Percentiles rank a stretch among this genome's conserved stretches.
These are phyloP conservation scores for Esox niger DNA, from an alignment of 2,113 vertebrate genomes.

Conservation along the genomic window DNA sequence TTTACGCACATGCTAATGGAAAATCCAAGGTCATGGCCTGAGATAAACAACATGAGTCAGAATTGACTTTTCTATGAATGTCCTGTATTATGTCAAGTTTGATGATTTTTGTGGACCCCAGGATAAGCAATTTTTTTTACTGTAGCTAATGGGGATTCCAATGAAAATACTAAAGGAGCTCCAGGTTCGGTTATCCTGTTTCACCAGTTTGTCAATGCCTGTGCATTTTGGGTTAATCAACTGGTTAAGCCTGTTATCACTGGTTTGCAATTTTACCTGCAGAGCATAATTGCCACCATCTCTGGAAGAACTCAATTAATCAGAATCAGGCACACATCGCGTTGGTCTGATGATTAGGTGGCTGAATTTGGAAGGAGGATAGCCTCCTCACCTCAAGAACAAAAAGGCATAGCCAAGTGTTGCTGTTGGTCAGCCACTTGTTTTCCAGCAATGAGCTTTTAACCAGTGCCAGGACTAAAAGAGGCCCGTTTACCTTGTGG, in stretches of 20 bases:
- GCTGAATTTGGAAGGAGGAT: slow-evolving; percentile 8
- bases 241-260: neutral
- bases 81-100: no score
- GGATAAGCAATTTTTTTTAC: no score
- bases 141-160: no score
- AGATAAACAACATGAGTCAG: no score
- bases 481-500: slow-evolving; percentile 37
- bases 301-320: slow-evolving; percentile 18
- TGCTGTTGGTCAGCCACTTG: neutral
- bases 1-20: no score
- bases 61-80: no score
- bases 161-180: neutral
- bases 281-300: neutral
- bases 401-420: neutral
- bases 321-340: slow-evolving; percentile 12
- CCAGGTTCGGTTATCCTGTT: neutral
- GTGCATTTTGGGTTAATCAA: slow-evolving; percentile 9
- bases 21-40: no score
- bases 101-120: no score
- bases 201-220: neutral
- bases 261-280: neutral
- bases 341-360: neutral
- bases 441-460: neutral
- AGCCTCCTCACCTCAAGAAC: slow-evolving; percentile 13
- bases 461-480: slow-evolving; percentile 12